A percentile compares a stretch with the other conserved stretches of the same genome.
phyloP scores from a whole-genome alignment of 2,113 vertebrate species.

The Cyanistes caeruleus region DNA sequence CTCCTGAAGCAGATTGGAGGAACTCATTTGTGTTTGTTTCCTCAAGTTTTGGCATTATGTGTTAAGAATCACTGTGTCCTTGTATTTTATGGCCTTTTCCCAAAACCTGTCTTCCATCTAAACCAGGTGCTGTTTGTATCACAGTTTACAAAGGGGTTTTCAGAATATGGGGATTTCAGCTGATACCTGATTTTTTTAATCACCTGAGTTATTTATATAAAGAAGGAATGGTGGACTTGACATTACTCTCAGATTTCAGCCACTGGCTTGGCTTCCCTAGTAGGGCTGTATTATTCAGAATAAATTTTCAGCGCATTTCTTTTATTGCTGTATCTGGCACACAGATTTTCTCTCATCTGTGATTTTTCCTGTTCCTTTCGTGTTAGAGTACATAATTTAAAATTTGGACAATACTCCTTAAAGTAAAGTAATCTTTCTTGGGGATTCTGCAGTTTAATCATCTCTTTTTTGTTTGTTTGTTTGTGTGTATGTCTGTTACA shows the following conservation, averaged over 20 bases:
- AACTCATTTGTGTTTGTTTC: not conserved
- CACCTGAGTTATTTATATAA: not conserved
- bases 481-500: not conserved
- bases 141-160: not conserved
- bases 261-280: not conserved
- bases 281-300: not conserved
- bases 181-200: not conserved
- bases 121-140: not conserved
- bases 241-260: not conserved
- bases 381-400: not conserved
- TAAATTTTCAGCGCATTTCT: not conserved
- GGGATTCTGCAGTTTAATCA: not conserved
- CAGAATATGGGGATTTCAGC: not conserved
- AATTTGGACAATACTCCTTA: not conserved
- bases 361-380: not conserved
- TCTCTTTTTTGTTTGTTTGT: not conserved
- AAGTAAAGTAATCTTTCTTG: not conserved
- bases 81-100: not conserved
- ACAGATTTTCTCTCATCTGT: not conserved
- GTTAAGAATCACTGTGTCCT: not conserved
- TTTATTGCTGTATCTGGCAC: not conserved
- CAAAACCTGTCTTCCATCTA: not conserved
- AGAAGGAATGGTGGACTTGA: not conserved
- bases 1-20: not conserved
- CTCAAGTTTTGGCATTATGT: not conserved